phyloP scores from a whole-genome alignment of 2,797 vertebrate species.

The Luscinia luscinia region DNA sequence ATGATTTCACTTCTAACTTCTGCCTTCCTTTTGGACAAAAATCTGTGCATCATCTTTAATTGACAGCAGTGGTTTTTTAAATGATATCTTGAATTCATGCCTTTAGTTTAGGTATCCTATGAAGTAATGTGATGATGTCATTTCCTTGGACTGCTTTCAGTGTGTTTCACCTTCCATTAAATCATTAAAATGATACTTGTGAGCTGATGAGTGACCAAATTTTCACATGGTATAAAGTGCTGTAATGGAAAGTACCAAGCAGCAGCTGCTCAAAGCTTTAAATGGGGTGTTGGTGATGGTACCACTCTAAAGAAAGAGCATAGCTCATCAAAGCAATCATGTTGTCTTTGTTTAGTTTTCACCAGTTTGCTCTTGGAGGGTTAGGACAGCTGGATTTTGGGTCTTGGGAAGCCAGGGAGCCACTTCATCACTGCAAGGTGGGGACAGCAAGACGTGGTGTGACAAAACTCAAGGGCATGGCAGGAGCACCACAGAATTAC shows the following conservation, averaged over 20 bases:
- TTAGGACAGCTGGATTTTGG: neutral
- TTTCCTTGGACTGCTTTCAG: conserved; percentile 10
- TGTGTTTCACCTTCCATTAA: neutral
- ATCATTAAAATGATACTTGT: neutral
- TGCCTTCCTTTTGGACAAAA: neutral
- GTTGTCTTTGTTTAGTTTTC: neutral
- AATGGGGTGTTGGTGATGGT: neutral
- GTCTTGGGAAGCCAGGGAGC: neutral
- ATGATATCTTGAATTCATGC: rapidly evolving
- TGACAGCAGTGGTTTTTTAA: neutral
- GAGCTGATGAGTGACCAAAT: neutral
- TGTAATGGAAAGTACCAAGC: neutral
- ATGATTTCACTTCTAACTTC: neutral
- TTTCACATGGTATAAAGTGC: neutral
- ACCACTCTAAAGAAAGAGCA: neutral
- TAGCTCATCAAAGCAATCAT: neutral
- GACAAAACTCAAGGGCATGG: neutral
- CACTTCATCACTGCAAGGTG: neutral
- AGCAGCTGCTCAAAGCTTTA: neutral
- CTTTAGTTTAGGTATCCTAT: neutral
- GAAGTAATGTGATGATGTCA: neutral
- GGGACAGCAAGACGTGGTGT: neutral
- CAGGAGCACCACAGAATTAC: neutral
- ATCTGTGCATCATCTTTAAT: neutral
- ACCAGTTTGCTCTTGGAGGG: neutral